Evolutionary conservation across 2,797 vertebrate genomes (phyloP), one percentile per base, ranked within the genome.

Genomic region (Linurgus olivaceus): DNA sequence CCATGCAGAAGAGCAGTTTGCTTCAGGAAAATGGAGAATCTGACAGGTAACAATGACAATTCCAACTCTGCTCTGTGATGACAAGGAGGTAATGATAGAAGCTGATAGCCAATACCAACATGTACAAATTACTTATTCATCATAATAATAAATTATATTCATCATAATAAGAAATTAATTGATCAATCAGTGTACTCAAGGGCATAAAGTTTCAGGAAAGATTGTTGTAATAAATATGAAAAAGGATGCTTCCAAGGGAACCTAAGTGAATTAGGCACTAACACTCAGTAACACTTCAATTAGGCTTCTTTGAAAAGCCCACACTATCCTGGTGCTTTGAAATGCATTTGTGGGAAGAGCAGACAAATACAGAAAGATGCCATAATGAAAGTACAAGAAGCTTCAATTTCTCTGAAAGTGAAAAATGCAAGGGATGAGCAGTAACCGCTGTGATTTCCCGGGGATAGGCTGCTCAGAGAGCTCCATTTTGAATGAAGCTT

Each of bases 311-410:
- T 92, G 92, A 92, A 95, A 96, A 94, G 55, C 72, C 61, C 84
- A 68, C 38, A 59, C 93, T 92, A 74, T 62, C 42, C 68, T 80
- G 62, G 58, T 66, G 74, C 88, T 91, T 96, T 93, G 88, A 95
- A 96, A 96, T 82, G 84, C 86, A 83, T 96, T 94, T 95, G 84
- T 77, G 65, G 78, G 81, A 89, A 96, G 87, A 94, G 81, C 81
- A 90, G 94, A 90, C 63, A 74, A 94, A 96, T 94, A 86, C 93
- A 91, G 63, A 93, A 93, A 87, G 94, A 89, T 85, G 88, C 88
- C 59, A n/a, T 96, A 94, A 96, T 94, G 87, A 89, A 93, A 89
- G 88, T 80, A 90, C 72, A 96, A 95, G 93, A 89, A 89, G 85
- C 94, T 93, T 80, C 92, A 94, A 80, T 96, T 96, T 94, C 81